These are phyloP conservation scores for Neotoxoptera formosana DNA, from an alignment of 1,140 invertebrate species.

Conservation along the genomic window DNA sequence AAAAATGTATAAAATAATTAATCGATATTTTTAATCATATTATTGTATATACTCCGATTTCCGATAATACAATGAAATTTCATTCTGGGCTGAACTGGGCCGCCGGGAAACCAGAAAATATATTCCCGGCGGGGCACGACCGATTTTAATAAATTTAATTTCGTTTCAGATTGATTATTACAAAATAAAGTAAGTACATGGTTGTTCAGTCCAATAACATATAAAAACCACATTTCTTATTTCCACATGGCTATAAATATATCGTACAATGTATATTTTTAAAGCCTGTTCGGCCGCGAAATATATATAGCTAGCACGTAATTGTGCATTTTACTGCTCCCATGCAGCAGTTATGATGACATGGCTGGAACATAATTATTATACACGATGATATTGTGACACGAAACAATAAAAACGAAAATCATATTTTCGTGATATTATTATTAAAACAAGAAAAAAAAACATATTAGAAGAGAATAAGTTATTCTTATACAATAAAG, in stretches of 20 bases:
- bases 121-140: background rate
- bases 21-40: slow-evolving; percentile 18
- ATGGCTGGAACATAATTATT: background rate
- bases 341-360: background rate
- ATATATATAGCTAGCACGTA: background rate
- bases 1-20: slow-evolving; percentile 11
- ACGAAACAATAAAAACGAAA: background rate
- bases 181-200: background rate
- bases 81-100: background rate
- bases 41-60: background rate
- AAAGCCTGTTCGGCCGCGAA: background rate
- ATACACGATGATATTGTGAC: background rate
- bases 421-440: background rate
- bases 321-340: background rate
- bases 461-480: no score
- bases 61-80: background rate
- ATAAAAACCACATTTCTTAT: slow-evolving; percentile 13
- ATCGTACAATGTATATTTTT: slow-evolving; percentile 13
- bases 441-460: background rate
- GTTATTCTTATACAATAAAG: background rate
- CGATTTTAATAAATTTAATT: slow-evolving; percentile 11
- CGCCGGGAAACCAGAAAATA: background rate
- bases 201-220: background rate
- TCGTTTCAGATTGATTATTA: background rate
- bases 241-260: background rate